These are phyloP conservation scores for Chaetoderma sp. DNA, from an alignment of 2,888 invertebrate genomes.

Conservation along the genomic window DNA sequence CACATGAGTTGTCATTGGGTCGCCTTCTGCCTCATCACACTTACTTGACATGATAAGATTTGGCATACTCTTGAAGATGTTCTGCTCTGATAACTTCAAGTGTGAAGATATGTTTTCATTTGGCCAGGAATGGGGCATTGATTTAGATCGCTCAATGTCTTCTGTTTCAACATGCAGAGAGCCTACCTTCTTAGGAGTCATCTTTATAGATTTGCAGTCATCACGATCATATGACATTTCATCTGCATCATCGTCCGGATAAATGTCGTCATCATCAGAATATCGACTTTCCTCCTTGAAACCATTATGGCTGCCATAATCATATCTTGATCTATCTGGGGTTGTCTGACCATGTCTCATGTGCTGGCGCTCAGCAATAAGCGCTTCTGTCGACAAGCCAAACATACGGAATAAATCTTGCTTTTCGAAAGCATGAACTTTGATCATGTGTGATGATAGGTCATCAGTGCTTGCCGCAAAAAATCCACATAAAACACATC, in stretches of 20 bases:
- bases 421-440: constrained; percentile 67
- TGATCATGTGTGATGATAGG: constrained; percentile 67
- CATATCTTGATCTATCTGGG: background rate
- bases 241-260: background rate
- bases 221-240: constrained; percentile 7
- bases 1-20: no score
- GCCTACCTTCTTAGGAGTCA: constrained; percentile 6
- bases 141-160: constrained; percentile 19
- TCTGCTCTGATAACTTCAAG: background rate
- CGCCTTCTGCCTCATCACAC: background rate
- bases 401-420: constrained; percentile 61
- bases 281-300: no score
- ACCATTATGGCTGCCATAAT: no score
- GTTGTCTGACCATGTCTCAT: background rate
- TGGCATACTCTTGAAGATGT: constrained; percentile 3
- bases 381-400: constrained; percentile 58
- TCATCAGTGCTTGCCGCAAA: constrained; percentile 57
- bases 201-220: background rate
- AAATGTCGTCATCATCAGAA: no score
- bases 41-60: background rate
- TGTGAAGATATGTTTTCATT: constrained; percentile 1
- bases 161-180: constrained; percentile 22
- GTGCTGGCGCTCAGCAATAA: constrained; percentile 44
- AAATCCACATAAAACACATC: constrained; percentile 70
- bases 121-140: constrained; percentile 39